These are phyloP conservation scores for Aepyceros melampus DNA, from an alignment of 2,113 vertebrate genomes.

Conservation along the genomic window DNA sequence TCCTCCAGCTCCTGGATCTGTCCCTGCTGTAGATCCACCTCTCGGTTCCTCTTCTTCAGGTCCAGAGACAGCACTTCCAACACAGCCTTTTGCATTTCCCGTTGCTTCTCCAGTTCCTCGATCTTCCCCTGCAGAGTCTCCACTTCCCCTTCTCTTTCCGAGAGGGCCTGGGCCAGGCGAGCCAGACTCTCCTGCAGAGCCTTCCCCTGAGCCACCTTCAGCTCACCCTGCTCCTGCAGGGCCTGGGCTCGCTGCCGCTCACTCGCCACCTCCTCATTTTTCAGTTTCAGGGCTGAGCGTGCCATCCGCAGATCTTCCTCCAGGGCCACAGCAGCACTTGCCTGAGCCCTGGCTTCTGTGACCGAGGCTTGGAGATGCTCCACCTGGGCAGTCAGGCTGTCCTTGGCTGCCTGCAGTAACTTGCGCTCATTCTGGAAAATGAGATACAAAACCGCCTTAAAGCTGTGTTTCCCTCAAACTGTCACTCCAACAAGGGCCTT, in stretches of 20 bases:
- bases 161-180: conserved; percentile 54
- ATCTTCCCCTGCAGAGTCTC: conserved; percentile 51
- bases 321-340: conserved; percentile 55
- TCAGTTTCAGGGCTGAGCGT: conserved; percentile 72
- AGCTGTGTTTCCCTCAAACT: background rate
- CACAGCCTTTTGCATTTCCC: conserved; percentile 56
- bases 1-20: conserved; percentile 71
- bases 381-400: conserved; percentile 66
- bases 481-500: background rate
- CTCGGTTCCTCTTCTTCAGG: conserved; percentile 61
- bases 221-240: conserved; percentile 66
- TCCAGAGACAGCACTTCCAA: conserved; percentile 61
- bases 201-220: conserved; percentile 71
- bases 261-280: conserved; percentile 70
- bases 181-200: conserved; percentile 72
- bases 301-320: conserved; percentile 74
- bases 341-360: conserved; percentile 70
- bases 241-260: conserved; percentile 69
- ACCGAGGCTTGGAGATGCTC: conserved; percentile 71
- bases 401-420: conserved; percentile 65
- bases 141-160: conserved; percentile 73
- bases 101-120: conserved; percentile 57
- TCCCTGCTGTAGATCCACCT: conserved; percentile 56
- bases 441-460: conserved; percentile 5
- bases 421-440: conserved; percentile 72